Base-by-base conservation (phyloP, 2,888 invertebrate genomes). In the Diabrotica balteata region DNA sequence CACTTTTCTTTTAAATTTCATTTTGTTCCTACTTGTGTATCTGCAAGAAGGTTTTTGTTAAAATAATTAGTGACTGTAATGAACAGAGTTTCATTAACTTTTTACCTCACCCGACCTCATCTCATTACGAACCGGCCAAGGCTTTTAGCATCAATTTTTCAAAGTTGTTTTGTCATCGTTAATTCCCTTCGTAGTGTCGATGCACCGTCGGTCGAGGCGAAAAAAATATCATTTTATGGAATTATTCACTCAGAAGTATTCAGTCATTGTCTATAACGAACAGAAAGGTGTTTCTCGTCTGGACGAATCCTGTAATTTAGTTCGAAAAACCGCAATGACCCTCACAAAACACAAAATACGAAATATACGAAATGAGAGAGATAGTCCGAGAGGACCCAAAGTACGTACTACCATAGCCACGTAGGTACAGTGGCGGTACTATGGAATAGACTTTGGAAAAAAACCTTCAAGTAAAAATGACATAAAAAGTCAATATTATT, bases 221-320 rank as follows among this genome's bases (percentile, higher is more conserved):
- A 32, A 71, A 76, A 72, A 71, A 72, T 71, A 71, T 72, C 67
- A 72, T 75, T 76, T 76, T 73, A 68, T 68, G 70, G 71, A 75
- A 75, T 73, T 72, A 73, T 71, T 71, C 68, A 63, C 58, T 58
- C 71, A 72, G 75, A 76, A 75, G 68, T 70, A 72, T 76, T 76
- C 73, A 72, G 76, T 76, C 76, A 76, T 74, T 76, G 76, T 76
- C 74, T 75, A 73, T 76, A 76, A 76, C 76, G 76, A 76, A 75
- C 71, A 73, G 70, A 72, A 70, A 68, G 70, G 69, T 71, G 70
- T 67, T 64, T 72, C 65, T 61, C 58, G 68, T 44, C 63, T 62
- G 68, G 66, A 58, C 71, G 72, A 68, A 71, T 73, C 73, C 76
- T 76, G 70, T 76, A 77, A 76, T 77, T 76, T 76, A 72, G 75